Percentiles rank a stretch among this genome's conserved stretches.
phyloP scores from a whole-genome alignment of 2,888 invertebrate genomes.

The Melanchra persicariae region DNA sequence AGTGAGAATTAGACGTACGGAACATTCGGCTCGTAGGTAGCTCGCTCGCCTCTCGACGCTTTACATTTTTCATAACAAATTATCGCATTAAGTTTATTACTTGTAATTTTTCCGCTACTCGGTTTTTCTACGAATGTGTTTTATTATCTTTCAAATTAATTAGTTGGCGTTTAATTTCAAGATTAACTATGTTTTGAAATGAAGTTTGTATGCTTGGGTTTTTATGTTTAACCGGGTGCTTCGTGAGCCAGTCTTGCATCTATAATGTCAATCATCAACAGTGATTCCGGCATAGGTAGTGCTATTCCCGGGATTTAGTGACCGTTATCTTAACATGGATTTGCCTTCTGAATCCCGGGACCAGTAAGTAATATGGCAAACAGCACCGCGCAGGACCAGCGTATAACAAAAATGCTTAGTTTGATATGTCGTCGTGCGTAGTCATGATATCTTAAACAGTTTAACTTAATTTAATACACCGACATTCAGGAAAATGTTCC shows the following conservation, averaged over 20 bases:
- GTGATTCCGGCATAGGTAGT: too few relatives aligned
- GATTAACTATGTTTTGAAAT: conserved; percentile 55
- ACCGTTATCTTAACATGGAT: too few relatives aligned
- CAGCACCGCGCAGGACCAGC: too few relatives aligned
- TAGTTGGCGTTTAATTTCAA: conserved; percentile 69
- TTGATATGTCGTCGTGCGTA: too few relatives aligned
- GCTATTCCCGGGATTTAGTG: too few relatives aligned
- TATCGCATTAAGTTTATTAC: conserved; percentile 67
- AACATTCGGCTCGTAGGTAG: conserved; percentile 49
- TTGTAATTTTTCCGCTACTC: conserved; percentile 66
- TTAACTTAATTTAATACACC: too few relatives aligned
- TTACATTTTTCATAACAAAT: conserved; percentile 66
- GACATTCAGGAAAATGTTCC: too few relatives aligned
- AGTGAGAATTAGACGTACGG: conserved; percentile 71
- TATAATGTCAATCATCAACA: conserved; percentile 5
- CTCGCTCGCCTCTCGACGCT: conserved; percentile 49
- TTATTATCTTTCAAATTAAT: conserved; percentile 68
- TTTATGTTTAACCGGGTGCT: conserved; percentile 8
- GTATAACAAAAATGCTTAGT: too few relatives aligned
- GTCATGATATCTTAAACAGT: too few relatives aligned
- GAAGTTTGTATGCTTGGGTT: conserved; percentile 14
- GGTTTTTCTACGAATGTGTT: conserved; percentile 62
- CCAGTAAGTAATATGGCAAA: too few relatives aligned
- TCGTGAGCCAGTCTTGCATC: conserved; percentile 2
- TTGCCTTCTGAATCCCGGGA: too few relatives aligned